Conservation (phyloP, 1,140 invertebrate species). For the Temnothorax curvispinosus region DNA sequence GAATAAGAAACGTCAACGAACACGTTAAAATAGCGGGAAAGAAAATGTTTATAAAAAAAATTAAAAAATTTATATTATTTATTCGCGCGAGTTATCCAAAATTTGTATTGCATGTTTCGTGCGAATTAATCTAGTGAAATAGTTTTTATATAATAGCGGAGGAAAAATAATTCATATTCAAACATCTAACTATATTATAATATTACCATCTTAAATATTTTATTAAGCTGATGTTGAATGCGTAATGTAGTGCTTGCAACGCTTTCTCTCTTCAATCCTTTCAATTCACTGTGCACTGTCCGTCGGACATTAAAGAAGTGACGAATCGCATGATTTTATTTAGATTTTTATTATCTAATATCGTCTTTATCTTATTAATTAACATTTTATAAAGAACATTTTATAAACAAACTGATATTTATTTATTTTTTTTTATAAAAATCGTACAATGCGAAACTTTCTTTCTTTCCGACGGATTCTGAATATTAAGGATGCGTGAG, state of each 20-base stretch:
- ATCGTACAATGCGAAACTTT: neutral
- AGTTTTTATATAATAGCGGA: neutral
- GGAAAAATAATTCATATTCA: neutral
- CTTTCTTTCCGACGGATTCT: neutral
- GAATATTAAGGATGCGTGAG: neutral
- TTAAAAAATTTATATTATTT: neutral
- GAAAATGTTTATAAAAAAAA: neutral
- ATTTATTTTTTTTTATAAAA: neutral
- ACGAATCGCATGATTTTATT: neutral
- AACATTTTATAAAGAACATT: neutral
- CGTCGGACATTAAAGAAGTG: neutral
- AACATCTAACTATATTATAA: neutral
- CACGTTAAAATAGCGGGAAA: neutral
- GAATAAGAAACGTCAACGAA: neutral
- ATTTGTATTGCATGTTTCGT: neutral
- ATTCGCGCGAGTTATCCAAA: neutral
- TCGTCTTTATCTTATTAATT: neutral
- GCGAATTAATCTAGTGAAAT: neutral
- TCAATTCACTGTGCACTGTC: neutral
- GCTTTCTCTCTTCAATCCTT: neutral
- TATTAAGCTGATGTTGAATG: neutral
- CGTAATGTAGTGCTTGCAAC: neutral
- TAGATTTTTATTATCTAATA: neutral
- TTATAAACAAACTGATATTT: neutral
- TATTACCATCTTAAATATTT: conserved; percentile 1